Percentiles rank a stretch among this genome's conserved stretches.
Evolutionary conservation across 2,888 invertebrate genomes (phyloP).

Genomic region (Diaperis boleti): DNA sequence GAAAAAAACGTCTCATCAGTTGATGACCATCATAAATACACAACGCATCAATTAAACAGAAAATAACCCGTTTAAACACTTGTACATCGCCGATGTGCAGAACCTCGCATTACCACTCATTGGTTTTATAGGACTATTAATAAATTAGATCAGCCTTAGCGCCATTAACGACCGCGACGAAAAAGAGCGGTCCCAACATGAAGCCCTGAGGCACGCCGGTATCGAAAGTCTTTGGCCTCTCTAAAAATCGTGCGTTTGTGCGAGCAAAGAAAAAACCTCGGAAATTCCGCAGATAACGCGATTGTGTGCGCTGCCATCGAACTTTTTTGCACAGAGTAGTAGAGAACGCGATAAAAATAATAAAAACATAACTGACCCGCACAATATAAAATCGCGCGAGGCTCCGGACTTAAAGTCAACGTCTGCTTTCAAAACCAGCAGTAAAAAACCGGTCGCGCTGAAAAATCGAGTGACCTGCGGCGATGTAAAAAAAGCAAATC

Average conservation of each 20-base stretch:
- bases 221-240: neutral
- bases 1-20: too few relatives aligned
- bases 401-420: constrained; percentile 46
- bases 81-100: too few relatives aligned
- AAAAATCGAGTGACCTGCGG: constrained; percentile 58
- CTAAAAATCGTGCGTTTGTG: neutral
- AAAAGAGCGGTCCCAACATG: too few relatives aligned
- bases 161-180: too few relatives aligned
- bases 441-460: constrained; percentile 63
- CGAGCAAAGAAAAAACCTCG: neutral
- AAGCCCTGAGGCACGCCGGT: neutral
- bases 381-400: constrained; percentile 63
- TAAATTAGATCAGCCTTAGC: too few relatives aligned
- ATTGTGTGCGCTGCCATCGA: constrained; percentile 17
- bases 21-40: too few relatives aligned
- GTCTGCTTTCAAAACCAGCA: constrained; percentile 60
- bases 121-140: too few relatives aligned
- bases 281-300: constrained; percentile 17
- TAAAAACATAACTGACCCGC: constrained; percentile 65
- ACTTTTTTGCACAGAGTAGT: constrained; percentile 60
- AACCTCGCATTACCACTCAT: too few relatives aligned
- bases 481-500: constrained; percentile 53
- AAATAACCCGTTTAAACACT: too few relatives aligned
- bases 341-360: constrained; percentile 63
- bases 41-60: too few relatives aligned